A percentile compares a stretch with the other conserved stretches of the same genome.
phyloP scores from a whole-genome alignment of 2,888 invertebrate species.

The Anarsia innoxiella region DNA sequence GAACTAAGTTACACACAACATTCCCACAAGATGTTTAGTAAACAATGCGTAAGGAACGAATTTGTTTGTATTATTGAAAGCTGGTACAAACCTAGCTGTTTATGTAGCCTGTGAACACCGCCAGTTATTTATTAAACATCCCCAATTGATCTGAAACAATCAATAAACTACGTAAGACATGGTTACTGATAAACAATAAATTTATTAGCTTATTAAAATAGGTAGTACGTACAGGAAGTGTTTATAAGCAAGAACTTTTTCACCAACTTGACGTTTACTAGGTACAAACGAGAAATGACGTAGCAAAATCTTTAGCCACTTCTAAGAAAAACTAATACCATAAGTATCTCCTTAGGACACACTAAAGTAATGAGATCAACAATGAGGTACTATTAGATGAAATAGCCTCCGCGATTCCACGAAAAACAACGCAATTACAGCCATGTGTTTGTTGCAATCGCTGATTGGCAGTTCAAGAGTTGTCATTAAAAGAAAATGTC shows the following conservation, averaged over 20 bases:
- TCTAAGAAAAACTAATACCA: no score
- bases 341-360: conserved; percentile 5
- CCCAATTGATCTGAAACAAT: conserved; percentile 38
- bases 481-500: not conserved
- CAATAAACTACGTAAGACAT: no score
- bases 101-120: conserved; percentile 2
- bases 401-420: conserved; percentile 18
- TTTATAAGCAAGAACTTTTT: no score
- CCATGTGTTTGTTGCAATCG: conserved; percentile 3
- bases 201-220: no score
- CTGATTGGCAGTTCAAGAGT: conserved; percentile 5
- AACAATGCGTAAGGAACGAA: not conserved
- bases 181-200: no score
- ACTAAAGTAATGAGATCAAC: conserved; percentile 1
- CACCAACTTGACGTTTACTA: no score
- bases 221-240: no score
- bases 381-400: conserved; percentile 12
- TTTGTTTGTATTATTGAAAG: not conserved
- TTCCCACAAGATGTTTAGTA: not conserved
- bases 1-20: not conserved
- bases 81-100: conserved; percentile 12
- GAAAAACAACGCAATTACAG: conserved; percentile 15
- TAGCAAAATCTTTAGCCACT: no score
- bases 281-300: no score
- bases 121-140: conserved; percentile 30